Evolutionary conservation across 2,797 vertebrate species (phyloP), one percentile per base, ranked within the genome.

Genomic region (Phalloptychus januarius): DNA sequence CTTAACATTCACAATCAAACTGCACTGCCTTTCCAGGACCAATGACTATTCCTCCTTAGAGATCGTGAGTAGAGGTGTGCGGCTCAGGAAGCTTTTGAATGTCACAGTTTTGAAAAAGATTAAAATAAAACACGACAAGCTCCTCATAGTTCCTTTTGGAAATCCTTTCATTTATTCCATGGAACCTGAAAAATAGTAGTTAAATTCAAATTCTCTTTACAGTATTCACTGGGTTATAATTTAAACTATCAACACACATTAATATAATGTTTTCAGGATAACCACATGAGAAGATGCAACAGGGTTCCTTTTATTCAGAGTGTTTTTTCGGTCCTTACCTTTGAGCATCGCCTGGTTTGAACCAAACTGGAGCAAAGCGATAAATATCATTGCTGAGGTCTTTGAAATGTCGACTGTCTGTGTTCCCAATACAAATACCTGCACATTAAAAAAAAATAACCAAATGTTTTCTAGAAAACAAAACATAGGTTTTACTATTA

Each of bases 91-190:
- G 90, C 38, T 87, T 78, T 54, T 91, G 85, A 12, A 87, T 88
- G 85, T 99, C 98, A 84, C 96, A 96, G 90, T 98, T 98, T 93
- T 98, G 97, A 76, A 99, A 96, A 23, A 99, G 91, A 82, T 92
- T 95, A 69, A 96, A 98, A 87, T 97, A 96, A 92, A 98, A 99
- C n/a, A 92, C 80, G 0, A 98, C 89, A 42, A 97, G 88, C 3
- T 94, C 96, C 90, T 98, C 96, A 0, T 97, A 98, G 89, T 92
- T 96, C 88, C 96, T 94, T 70, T 94, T 38, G 1, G 98, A 97
- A 93, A 99, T 98, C 88, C 97, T 96, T 94, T 99, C 98, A 45
- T 99, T 98, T 86, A 97, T 76, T 38, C 98, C 98, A 63, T 99
- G 98, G 85, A 98, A 93, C 91, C 98, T 99, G 91, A 65, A n/a